Conservation (phyloP, 2,113 vertebrate species). For the Sceloporus tristichus region DNA sequence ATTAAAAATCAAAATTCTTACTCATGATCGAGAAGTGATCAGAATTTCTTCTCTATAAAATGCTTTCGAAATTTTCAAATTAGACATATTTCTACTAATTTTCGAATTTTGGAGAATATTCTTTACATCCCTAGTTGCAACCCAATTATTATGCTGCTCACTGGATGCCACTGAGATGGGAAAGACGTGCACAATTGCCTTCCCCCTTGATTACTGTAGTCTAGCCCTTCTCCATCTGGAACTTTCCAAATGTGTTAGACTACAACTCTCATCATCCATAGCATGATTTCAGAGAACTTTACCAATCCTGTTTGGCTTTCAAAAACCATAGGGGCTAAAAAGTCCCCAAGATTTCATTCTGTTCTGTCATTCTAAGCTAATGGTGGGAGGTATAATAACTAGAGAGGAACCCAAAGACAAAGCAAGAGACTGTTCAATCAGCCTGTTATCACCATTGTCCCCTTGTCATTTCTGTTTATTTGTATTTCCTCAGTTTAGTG, state of each 20-base stretch:
- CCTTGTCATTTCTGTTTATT: not conserved
- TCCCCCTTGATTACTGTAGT: not conserved
- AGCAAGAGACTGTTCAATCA: not conserved
- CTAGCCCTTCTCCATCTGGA: not conserved
- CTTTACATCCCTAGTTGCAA: no score
- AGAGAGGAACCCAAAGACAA: not conserved
- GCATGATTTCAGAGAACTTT: not conserved
- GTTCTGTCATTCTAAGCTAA: not conserved
- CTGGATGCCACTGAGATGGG: not conserved
- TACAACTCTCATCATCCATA: not conserved
- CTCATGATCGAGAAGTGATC: no score
- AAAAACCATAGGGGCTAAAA: not conserved
- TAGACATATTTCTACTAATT: no score
- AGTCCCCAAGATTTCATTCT: no score
- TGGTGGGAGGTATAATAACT: not conserved
- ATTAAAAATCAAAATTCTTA: no score
- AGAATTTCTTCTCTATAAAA: no score
- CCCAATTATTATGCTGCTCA: no score
- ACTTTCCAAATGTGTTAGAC: not conserved
- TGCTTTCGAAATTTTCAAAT: no score
- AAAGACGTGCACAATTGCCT: not conserved
- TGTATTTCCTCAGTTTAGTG: conserved; percentile 27
- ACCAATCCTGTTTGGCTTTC: not conserved
- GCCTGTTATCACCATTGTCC: no score
- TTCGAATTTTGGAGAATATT: no score